phyloP scores from a whole-genome alignment of 2,113 vertebrate genomes.

The Daboia siamensis region DNA sequence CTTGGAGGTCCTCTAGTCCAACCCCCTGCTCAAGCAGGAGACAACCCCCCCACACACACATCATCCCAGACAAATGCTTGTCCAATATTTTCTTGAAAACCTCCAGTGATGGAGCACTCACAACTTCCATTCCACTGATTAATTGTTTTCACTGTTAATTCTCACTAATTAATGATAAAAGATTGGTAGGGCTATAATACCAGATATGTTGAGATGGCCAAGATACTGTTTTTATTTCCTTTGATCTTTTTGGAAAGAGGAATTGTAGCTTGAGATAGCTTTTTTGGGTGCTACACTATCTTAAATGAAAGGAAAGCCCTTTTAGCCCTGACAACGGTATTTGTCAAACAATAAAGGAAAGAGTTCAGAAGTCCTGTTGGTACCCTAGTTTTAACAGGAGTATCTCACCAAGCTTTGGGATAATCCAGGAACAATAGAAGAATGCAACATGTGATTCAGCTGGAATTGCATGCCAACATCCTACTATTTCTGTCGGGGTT shows the following conservation, averaged over 20 bases:
- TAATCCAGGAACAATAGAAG: not conserved
- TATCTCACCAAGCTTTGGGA: not conserved
- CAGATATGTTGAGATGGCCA: not conserved
- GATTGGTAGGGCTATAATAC: not conserved
- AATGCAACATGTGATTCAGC: not conserved
- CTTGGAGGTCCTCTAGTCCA: not conserved
- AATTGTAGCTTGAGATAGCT: not conserved
- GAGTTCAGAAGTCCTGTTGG: not conserved
- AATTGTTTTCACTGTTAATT: too few species aligned
- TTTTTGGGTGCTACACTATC: not conserved
- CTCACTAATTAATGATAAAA: not conserved
- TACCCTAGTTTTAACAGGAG: not conserved
- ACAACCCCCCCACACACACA: too few species aligned
- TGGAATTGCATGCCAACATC: not conserved
- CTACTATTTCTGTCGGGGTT: not conserved
- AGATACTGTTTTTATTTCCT: not conserved
- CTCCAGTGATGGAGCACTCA: not conserved
- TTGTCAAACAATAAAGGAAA: not conserved
- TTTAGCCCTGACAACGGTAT: not conserved
- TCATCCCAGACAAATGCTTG: not conserved
- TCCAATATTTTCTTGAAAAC: not conserved
- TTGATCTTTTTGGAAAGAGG: not conserved
- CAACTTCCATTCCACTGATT: not conserved
- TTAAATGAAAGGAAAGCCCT: not conserved
- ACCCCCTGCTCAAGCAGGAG: too few species aligned